A percentile compares a stretch with the other conserved stretches of the same genome.
These are phyloP conservation scores for Amiota communis DNA, from an alignment of 2,888 invertebrate species.

Conservation along the genomic window DNA sequence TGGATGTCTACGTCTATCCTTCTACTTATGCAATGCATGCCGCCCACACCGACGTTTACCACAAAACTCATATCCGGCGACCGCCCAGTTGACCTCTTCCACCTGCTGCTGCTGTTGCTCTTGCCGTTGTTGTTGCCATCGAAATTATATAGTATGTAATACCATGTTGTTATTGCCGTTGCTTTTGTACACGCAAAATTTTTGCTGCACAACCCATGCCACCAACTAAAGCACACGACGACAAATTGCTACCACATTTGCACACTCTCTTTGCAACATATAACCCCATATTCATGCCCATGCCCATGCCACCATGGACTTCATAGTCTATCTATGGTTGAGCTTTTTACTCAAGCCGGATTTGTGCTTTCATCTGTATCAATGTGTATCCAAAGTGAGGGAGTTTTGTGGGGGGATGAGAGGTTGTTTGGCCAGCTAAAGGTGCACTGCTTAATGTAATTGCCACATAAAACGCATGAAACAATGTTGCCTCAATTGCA, in stretches of 20 bases:
- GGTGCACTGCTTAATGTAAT: constrained; percentile 28
- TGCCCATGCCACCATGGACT: neutral
- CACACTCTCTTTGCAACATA: constrained; percentile 13
- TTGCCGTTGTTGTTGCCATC: no score
- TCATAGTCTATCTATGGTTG: neutral
- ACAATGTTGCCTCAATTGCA: constrained; percentile 25
- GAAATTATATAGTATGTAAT: no score
- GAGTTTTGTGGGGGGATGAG: neutral
- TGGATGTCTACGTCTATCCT: neutral
- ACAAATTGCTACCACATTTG: constrained; percentile 7
- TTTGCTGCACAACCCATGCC: neutral
- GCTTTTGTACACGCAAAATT: neutral
- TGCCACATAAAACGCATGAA: constrained; percentile 28
- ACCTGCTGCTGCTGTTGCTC: no score
- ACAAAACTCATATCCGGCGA: constrained; percentile 32
- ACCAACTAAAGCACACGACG: neutral
- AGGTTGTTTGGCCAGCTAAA: constrained; percentile 10
- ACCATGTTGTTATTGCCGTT: constrained; percentile 38
- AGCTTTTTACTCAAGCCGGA: constrained; percentile 17
- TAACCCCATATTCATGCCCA: neutral
- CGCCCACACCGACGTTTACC: neutral
- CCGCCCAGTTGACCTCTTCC: constrained; percentile 26
- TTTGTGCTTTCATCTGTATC: neutral
- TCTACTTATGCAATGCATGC: no score
- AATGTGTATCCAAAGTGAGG: neutral